Percentiles rank a stretch among this genome's conserved stretches.
These are phyloP conservation scores for Pygocentrus nattereri DNA, from an alignment of 2,797 vertebrate genomes.

Conservation along the genomic window DNA sequence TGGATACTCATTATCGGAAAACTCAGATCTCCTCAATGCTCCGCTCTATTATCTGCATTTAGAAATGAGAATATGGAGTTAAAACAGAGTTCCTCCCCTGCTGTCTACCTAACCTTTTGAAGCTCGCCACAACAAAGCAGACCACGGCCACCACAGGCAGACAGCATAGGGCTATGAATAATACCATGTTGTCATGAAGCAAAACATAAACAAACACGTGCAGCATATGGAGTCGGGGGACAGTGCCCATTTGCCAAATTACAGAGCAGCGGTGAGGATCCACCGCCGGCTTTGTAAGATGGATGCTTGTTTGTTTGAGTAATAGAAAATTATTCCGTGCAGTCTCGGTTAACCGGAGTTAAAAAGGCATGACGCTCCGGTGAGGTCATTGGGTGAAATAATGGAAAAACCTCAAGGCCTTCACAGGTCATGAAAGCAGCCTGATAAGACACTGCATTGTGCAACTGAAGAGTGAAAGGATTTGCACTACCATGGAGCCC, in stretches of 20 bases:
- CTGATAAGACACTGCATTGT: neutral
- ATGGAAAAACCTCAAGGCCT: conserved; percentile 26
- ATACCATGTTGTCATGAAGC: conserved; percentile 45
- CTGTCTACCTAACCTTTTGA: conserved; percentile 54
- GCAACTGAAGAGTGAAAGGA: neutral
- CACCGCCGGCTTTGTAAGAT: conserved; percentile 30
- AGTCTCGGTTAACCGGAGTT: conserved; percentile 43
- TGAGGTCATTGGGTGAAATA: conserved; percentile 39
- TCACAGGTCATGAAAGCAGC: neutral
- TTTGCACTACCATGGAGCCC: neutral
- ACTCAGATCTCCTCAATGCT: too few relatives aligned
- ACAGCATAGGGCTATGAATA: conserved; percentile 46
- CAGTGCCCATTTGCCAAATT: conserved; percentile 49
- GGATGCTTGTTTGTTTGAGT: conserved; percentile 42
- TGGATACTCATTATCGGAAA: too few relatives aligned
- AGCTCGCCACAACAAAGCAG: conserved; percentile 58
- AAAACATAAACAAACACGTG: conserved; percentile 55
- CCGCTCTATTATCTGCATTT: neutral
- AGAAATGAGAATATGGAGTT: neutral
- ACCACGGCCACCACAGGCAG: conserved; percentile 34
- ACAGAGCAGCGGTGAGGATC: conserved; percentile 47
- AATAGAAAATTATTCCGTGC: conserved; percentile 30
- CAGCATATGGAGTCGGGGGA: conserved; percentile 30
- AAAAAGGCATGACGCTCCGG: neutral
- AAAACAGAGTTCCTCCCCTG: conserved; percentile 7